Evolutionary conservation across 2,888 invertebrate species (phyloP).

Genomic region (Thereva unica): DNA sequence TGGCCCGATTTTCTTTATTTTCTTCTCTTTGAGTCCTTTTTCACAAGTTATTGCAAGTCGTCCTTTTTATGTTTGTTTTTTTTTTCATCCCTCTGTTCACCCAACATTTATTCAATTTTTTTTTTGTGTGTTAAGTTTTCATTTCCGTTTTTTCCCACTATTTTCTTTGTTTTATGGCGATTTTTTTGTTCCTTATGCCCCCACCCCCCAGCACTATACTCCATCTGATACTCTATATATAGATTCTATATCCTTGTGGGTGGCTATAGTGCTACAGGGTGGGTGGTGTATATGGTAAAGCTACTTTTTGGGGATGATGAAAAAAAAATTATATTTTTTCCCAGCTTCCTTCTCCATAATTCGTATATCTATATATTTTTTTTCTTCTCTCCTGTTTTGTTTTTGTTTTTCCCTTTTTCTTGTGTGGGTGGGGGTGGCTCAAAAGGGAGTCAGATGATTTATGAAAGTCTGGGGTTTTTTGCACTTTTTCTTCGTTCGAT

Average conservation of each 20-base stretch:
- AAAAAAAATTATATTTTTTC: too few relatives aligned
- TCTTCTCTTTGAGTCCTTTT: too few relatives aligned
- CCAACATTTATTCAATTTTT: background rate
- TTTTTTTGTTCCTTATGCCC: too few relatives aligned
- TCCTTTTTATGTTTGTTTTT: background rate
- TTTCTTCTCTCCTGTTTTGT: too few relatives aligned
- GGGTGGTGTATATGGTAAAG: background rate
- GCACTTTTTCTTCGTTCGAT: constrained; percentile 3
- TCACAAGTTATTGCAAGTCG: constrained; percentile 14
- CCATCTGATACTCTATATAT: background rate
- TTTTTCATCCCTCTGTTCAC: constrained; percentile 14
- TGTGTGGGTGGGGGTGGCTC: background rate
- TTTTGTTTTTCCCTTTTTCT: too few relatives aligned
- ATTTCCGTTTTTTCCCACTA: constrained; percentile 17
- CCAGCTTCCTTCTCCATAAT: too few relatives aligned
- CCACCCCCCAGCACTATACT: too few relatives aligned
- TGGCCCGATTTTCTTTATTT: too few relatives aligned
- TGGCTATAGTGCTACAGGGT: background rate
- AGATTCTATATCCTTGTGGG: constrained; percentile 1
- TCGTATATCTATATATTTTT: too few relatives aligned
- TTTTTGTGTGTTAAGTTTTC: constrained; percentile 3
- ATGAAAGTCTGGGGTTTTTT: constrained; percentile 28
- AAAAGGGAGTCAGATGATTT: constrained; percentile 26
- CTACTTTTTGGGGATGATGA: background rate
- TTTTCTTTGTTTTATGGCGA: background rate